Evolutionary conservation across 2,797 vertebrate genomes (phyloP), one percentile per base, ranked within the genome.

Genomic region (Dendrocincla tyrannina): DNA sequence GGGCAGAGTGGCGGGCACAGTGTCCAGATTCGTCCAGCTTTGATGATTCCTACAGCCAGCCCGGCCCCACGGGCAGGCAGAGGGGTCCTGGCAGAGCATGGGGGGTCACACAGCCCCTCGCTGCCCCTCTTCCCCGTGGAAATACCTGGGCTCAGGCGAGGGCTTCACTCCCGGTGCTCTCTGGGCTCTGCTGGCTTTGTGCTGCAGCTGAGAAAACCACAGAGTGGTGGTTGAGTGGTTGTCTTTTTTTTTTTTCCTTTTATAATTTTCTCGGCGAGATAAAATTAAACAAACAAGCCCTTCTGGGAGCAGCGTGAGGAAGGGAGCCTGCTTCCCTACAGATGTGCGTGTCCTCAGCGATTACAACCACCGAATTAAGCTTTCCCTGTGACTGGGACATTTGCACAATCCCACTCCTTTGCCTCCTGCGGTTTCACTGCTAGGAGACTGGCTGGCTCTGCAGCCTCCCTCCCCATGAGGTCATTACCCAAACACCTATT

Each of bases 261-360:
- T 93, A 82, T 96, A 94, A 95, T 94, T 96, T 95, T 85, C 89
- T 88, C 87, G 17, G 72, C 4, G 32, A 94, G 93, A 95, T 80
- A 94, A 96, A 94, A 93, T 95, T 93, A 96, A 94, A 95, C 91
- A 94, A 92, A 95, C 89, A 89, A 95, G 79, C 85, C 85, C 88
- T 96, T 91, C 94, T 95, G 85, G 87, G 89, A 96, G 91, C 87
- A 56, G 44, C 3, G 15, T 16, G 6, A 87, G 92, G 95, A 89
- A 92, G 75, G 93, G 85, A 93, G 93, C 85, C 95, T 95, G 94
- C 89, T 93, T 88, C 66, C 78, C 91, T 92, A 89, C 92, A 93
- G 95, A 94, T 95, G 95, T 85, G 89, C 28, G 4, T 94, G 94
- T 94, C 95, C 89, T 93, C 91, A 87, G 87, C 8, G 13, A 76